Conservation (phyloP, 2,888 invertebrate genomes). For the Mesoligia furuncula region DNA sequence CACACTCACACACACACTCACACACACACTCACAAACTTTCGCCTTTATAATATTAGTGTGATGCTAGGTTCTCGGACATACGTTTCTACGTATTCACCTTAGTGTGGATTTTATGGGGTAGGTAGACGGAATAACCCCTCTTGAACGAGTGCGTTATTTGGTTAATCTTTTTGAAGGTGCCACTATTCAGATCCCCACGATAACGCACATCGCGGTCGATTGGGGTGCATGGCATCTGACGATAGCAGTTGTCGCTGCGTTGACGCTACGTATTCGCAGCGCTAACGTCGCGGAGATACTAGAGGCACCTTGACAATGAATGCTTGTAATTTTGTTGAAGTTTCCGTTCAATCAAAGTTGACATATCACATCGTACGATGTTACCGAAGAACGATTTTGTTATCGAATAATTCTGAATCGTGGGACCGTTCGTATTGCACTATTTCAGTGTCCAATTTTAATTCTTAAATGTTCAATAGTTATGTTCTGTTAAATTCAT, state of each 20-base stretch:
- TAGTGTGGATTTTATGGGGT: background rate
- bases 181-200: background rate
- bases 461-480: background rate
- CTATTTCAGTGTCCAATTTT: conserved; percentile 2
- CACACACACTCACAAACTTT: too few relatives aligned
- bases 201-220: background rate
- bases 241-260: background rate
- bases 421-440: conserved; percentile 9
- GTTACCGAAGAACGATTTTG: background rate
- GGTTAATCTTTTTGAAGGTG: background rate
- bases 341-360: conserved; percentile 4
- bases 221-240: background rate
- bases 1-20: too few relatives aligned
- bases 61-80: background rate
- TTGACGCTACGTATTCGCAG: background rate
- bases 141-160: background rate
- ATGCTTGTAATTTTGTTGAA: conserved; percentile 7
- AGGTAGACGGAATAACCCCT: background rate
- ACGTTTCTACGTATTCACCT: too few relatives aligned
- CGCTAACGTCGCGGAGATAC: background rate
- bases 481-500: background rate
- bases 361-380: background rate
- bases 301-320: background rate
- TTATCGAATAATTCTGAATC: conserved; percentile 2
- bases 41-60: too few relatives aligned